Conservation (phyloP, 2,113 vertebrate species). For the Lophotis ruficrista region DNA sequence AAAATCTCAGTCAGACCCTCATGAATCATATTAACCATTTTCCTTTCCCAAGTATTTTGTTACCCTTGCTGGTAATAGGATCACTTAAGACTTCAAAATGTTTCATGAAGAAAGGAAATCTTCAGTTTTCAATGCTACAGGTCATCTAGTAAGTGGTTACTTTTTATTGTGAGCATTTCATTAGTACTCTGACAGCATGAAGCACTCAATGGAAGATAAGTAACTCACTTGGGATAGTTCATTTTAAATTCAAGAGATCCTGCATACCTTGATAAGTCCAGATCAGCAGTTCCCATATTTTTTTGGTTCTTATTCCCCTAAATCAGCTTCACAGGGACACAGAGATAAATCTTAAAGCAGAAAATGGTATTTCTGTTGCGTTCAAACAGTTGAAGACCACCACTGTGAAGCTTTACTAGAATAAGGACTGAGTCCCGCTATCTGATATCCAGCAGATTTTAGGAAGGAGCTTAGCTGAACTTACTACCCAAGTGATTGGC, state of each 20-base stretch:
- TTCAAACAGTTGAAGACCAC: not conserved
- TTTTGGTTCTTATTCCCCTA: not conserved
- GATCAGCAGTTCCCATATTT: not conserved
- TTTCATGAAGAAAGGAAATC: not conserved
- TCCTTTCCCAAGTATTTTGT: not conserved
- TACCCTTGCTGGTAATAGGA: not conserved
- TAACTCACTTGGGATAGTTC: not conserved
- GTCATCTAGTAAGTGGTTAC: not conserved
- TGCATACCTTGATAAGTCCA: not conserved
- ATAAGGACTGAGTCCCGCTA: not conserved
- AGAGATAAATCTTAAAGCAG: not conserved
- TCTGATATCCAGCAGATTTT: constrained; percentile 3
- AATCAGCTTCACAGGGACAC: not conserved
- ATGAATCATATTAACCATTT: rapidly evolving
- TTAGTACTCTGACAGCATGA: not conserved
- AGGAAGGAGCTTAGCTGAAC: constrained; percentile 13
- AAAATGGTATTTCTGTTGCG: not conserved
- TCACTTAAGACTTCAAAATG: not conserved
- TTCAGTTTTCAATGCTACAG: not conserved
- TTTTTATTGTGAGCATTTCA: not conserved
- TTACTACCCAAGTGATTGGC: not conserved
- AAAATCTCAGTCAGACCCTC: not conserved
- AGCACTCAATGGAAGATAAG: not conserved
- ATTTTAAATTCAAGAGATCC: not conserved
- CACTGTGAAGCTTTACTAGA: not conserved